phyloP scores from a whole-genome alignment of 2,888 invertebrate species.

The Zeuzera pyrina region DNA sequence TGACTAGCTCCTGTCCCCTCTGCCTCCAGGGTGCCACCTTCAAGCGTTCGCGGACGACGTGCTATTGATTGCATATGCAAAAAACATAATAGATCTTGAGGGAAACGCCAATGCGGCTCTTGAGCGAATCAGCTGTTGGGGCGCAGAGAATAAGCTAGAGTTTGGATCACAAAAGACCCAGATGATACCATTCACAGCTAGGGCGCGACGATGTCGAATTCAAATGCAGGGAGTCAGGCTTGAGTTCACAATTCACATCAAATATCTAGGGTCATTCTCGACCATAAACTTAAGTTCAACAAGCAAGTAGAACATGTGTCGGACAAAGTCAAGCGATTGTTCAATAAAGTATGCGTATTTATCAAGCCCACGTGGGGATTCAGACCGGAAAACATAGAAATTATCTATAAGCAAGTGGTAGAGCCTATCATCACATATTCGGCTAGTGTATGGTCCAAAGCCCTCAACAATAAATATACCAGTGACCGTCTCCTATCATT shows the following conservation, averaged over 20 bases:
- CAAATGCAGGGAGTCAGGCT: background rate
- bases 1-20: background rate
- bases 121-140: background rate
- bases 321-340: background rate
- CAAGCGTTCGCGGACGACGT: slow-evolving; percentile 1
- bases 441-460: background rate
- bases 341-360: background rate
- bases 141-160: background rate
- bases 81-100: background rate
- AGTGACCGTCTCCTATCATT: background rate
- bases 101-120: background rate
- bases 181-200: background rate
- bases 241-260: background rate
- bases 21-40: background rate
- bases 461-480: background rate
- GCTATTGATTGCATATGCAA: background rate
- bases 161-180: background rate
- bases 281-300: background rate
- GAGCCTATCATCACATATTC: background rate
- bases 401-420: background rate
- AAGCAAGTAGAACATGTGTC: background rate
- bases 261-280: background rate
- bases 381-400: background rate
- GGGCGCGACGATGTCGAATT: background rate
- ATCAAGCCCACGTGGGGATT: background rate